phyloP scores from a whole-genome alignment of 2,888 invertebrate genomes.

The Zygothrica quintamaculata region DNA sequence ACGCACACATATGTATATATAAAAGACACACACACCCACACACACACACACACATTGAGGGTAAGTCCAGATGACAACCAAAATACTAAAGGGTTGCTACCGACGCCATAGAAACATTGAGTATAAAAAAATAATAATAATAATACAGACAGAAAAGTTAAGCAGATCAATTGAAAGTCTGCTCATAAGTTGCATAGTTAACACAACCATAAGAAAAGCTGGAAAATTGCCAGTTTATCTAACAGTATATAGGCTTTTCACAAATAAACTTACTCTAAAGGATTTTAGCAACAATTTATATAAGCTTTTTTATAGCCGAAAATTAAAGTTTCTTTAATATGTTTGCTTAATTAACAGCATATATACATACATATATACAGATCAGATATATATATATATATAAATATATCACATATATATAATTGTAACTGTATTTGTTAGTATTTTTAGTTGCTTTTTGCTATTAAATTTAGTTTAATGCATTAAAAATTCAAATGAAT shows the following conservation, averaged over 20 bases:
- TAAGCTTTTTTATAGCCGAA: too few species aligned
- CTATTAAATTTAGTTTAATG: conserved; percentile 3
- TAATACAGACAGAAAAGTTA: neutral
- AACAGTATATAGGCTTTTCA: neutral
- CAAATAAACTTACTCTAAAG: conserved; percentile 1
- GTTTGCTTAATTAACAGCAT: too few species aligned
- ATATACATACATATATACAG: too few species aligned
- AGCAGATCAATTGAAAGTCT: conserved; percentile 45
- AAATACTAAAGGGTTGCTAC: conserved; percentile 55
- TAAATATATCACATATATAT: neutral
- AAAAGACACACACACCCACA: conserved; percentile 20
- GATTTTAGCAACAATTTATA: too few species aligned
- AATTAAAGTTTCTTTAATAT: too few species aligned
- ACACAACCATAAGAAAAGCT: conserved; percentile 44
- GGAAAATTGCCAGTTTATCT: conserved; percentile 31
- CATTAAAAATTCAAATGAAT: conserved; percentile 1
- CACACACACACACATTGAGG: conserved; percentile 33
- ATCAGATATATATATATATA: too few species aligned
- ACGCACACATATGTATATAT: conserved; percentile 21
- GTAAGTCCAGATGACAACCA: conserved; percentile 58
- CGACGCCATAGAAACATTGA: conserved; percentile 23
- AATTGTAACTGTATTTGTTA: neutral
- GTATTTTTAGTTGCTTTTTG: neutral
- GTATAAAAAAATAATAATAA: too few species aligned
- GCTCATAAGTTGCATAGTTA: conserved; percentile 53